Evolutionary conservation across 2,113 vertebrate genomes (phyloP).

Genomic region (Climacteris rufus): DNA sequence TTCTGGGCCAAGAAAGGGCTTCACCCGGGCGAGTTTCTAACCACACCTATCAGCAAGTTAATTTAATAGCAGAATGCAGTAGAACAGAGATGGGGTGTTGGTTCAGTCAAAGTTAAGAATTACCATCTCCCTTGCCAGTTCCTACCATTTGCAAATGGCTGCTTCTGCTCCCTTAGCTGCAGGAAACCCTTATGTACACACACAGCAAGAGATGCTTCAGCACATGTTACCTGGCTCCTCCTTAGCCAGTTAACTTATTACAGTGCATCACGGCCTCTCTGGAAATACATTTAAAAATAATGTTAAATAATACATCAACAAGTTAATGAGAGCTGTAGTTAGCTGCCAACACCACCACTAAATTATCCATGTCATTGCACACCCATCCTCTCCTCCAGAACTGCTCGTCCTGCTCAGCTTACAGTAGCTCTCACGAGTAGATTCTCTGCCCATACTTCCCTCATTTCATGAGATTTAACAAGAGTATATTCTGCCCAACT

Average conservation of each 20-base stretch:
- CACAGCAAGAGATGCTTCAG: background rate
- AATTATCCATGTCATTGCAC: background rate
- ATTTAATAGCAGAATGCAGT: background rate
- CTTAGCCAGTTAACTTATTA: background rate
- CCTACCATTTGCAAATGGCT: background rate
- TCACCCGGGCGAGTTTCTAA: background rate
- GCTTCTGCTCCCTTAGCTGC: background rate
- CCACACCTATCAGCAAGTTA: background rate
- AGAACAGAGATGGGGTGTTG: background rate
- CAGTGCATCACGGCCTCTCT: background rate
- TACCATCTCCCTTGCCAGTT: background rate
- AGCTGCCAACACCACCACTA: background rate
- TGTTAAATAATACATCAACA: background rate
- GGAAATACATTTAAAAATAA: background rate
- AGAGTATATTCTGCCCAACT: background rate
- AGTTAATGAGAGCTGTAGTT: background rate
- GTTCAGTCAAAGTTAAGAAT: background rate
- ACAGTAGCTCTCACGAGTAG: background rate
- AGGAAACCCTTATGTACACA: background rate
- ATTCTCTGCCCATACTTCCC: background rate
- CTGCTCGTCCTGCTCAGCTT: background rate
- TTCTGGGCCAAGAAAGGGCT: background rate
- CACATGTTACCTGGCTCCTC: background rate
- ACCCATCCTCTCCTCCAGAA: background rate
- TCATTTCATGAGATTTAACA: background rate